Evolutionary conservation across 2,888 invertebrate species (phyloP), one percentile per base, ranked within the genome.

Genomic region (Phyllotreta cruciferae): DNA sequence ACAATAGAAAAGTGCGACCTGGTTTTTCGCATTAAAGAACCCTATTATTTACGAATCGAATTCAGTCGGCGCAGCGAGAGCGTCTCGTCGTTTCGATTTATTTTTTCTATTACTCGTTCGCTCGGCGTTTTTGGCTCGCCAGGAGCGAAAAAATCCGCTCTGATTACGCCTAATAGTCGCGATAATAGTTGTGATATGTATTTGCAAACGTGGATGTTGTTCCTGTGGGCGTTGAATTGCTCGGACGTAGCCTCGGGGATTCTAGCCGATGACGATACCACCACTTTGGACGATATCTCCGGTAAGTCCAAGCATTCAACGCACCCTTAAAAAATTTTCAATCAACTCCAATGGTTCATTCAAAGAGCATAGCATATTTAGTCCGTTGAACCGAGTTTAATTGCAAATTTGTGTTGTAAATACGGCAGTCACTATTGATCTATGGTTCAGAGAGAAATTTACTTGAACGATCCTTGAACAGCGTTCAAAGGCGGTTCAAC

Each of bases 181-280:
- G 56, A 69, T 49, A 50, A 37, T 34, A 67, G 62, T n/a, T 54
- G 52, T 55, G 69, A 63, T 56, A 79, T 78, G 79, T 74, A 75
- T 68, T 64, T 77, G 37, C 73, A 78, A 57, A 75, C 72, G 74
- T 80, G 79, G 79, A 78, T 80, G 77, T 66, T 80, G 62, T 78
- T 80, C 56, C 70, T 80, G 63, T 78, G 79, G 76, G 78, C 79
- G 1, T 69, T 80, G 7, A 79, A 77, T 71, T 73, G 78, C 45
- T 76, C 77, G 53, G 79, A 78, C 67, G 64, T 63, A 34, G 67
- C 58, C 8, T 11, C 14, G 41, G 76, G 75, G n/a, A 77, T 79
- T 60, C 52, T 80, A 13, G 74, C 78, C 1, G 80, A 80, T 64
- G 79, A 80, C 62, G 79, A 80, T 62, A 68, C 73, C n/a, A 66